Percentiles rank a stretch among this genome's conserved stretches.
Conservation (phyloP, 2,113 vertebrate genomes). For the Gadus macrocephalus region DNA sequence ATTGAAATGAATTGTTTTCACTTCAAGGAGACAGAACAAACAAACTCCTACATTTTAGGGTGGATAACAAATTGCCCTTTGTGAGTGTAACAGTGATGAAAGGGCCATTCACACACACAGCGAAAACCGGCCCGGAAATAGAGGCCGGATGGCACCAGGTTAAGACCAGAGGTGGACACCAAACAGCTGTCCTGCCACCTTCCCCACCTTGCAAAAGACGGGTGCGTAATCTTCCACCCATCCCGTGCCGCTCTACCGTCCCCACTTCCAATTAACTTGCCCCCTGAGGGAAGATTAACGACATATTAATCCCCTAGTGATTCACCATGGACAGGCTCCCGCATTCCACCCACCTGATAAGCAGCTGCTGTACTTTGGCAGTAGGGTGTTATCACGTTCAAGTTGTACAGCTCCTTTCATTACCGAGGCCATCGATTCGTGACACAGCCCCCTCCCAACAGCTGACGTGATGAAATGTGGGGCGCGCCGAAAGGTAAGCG, state of each 20-base stretch:
- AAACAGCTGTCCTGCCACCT: no score
- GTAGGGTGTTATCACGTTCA: conserved; percentile 12
- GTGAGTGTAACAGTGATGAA: no score
- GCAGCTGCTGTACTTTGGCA: conserved; percentile 19
- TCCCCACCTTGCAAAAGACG: not conserved
- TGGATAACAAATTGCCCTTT: no score
- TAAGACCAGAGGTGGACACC: no score
- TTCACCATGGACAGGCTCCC: conserved; percentile 17
- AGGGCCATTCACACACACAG: no score
- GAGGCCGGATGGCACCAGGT: no score
- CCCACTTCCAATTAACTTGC: conserved; percentile 42
- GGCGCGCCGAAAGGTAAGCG: no score
- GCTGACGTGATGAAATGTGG: not conserved
- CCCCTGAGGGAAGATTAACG: conserved; percentile 50
- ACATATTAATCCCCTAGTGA: conserved; percentile 55
- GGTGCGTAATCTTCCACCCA: conserved; percentile 52
- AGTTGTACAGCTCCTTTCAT: conserved; percentile 32
- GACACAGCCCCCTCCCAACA: no score
- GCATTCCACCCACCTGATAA: conserved; percentile 36
- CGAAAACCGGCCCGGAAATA: no score
- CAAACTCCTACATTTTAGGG: no score
- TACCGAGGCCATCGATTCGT: conserved; percentile 3
- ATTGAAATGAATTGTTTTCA: no score
- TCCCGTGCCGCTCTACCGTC: conserved; percentile 36
- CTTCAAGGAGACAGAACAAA: no score